Percentiles rank a stretch among this genome's conserved stretches.
phyloP scores from a whole-genome alignment of 2,888 invertebrate genomes.

The Thyatira batis region DNA sequence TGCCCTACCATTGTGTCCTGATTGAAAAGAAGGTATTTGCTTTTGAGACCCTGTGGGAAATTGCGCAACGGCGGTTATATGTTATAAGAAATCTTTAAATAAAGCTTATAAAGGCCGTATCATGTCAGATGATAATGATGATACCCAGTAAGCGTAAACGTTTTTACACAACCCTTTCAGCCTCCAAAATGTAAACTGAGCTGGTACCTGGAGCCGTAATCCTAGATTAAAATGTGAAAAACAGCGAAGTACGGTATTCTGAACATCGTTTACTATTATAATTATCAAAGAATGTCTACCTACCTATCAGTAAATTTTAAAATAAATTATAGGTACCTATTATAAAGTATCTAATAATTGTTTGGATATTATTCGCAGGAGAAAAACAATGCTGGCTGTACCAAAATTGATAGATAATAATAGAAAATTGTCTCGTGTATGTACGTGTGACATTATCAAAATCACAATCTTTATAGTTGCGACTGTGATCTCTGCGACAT shows the following conservation, averaged over 20 bases:
- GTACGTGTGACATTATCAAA: conserved; percentile 10
- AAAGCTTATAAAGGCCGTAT: conserved; percentile 53
- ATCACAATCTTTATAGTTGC: conserved; percentile 36
- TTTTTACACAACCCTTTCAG: conserved; percentile 61
- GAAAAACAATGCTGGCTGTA: too few relatives aligned
- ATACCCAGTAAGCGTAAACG: conserved; percentile 49
- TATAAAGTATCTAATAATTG: too few relatives aligned
- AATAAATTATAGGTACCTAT: too few relatives aligned
- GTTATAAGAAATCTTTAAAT: conserved; percentile 55
- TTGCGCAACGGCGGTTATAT: conserved; percentile 72
- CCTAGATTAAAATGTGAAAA: conserved; percentile 39
- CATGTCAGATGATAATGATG: conserved; percentile 43
- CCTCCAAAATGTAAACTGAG: conserved; percentile 25
- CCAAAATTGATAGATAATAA: too few relatives aligned
- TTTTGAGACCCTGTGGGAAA: conserved; percentile 77
- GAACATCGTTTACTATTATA: conserved; percentile 33
- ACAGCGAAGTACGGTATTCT: conserved; percentile 43
- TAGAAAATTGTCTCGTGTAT: too few relatives aligned
- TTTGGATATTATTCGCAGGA: too few relatives aligned
- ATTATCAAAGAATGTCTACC: conserved; percentile 28
- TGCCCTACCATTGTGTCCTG: conserved; percentile 74
- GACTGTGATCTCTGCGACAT: not conserved
- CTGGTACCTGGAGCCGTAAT: conserved; percentile 42
- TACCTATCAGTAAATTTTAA: conserved; percentile 14
- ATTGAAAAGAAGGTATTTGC: conserved; percentile 75